Evolutionary conservation across 2,797 vertebrate genomes (phyloP), one percentile per base, ranked within the genome.

Genomic region (Lepidocolaptes lacrymiger): DNA sequence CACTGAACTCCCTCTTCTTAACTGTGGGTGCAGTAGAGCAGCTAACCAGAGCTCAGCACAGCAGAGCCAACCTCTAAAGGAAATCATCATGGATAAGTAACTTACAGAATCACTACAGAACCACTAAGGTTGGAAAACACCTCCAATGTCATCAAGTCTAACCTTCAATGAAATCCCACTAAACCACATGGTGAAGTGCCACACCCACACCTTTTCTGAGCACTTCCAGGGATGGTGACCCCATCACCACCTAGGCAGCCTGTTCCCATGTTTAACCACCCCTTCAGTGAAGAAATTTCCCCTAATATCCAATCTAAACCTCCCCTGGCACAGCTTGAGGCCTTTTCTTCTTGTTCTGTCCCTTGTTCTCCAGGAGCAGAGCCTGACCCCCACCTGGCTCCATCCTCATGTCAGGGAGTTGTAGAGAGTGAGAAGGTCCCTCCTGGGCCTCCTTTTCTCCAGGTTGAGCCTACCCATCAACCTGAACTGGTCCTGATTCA

Each of bases 381-480:
- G 26, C 46, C 44, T 0, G 0, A 39, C 2, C 1, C 2, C 12
- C 20, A 23, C 3, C 10, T 3, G 24, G 12, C 24, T 58, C n/a
- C 3, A 0, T 4, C 6, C n/a, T 64, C 37, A 26, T 56, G 6
- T 19, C 44, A 37, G 24, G 12, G 17, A 39, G 24, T 6, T 83
- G 28, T 34, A 13, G 2, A 58, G 21, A 77, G 18, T 7, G 21
- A 72, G 4, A 39, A 58, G 18, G 10, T 32, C 1, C 12, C 15
- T 14, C 30, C 4, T 12, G 10, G 44, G 44, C 24, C 51, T 72
- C 26, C 39, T 72, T 32, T 66, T 8, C 64, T 72, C 66, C 52
- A 52, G 10, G 21, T 4, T 64, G 58, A 71, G 52, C 15, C 2
- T 10, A 2, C 3, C 1, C 30, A 46, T 30, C 54, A 36, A n/a